These are phyloP conservation scores for Cerastoderma edule DNA, from an alignment of 2,888 invertebrate species.

Conservation along the genomic window DNA sequence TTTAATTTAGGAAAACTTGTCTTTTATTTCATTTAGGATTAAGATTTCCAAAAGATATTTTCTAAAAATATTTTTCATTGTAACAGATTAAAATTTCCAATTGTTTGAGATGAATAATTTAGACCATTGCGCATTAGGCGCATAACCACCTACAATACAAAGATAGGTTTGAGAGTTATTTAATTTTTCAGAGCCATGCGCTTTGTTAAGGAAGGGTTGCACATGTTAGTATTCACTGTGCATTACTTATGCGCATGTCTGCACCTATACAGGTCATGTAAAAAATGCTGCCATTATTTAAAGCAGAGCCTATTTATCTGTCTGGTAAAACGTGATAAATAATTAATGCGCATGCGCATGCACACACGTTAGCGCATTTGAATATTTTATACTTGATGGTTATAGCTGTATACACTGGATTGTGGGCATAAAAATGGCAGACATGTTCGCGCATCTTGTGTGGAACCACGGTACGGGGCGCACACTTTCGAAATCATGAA, in stretches of 20 bases:
- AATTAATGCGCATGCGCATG: slow-evolving; percentile 50
- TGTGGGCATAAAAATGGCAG: slow-evolving; percentile 44
- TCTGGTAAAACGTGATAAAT: slow-evolving; percentile 50
- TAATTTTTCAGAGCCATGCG: slow-evolving; percentile 6
- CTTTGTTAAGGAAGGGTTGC: slow-evolving; percentile 40
- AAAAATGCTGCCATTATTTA: slow-evolving; percentile 40
- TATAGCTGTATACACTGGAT: slow-evolving; percentile 42
- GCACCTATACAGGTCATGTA: slow-evolving; percentile 36
- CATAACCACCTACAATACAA: too few relatives aligned
- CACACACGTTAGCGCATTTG: slow-evolving; percentile 43
- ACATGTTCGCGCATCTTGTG: slow-evolving; percentile 39
- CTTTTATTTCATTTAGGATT: too few relatives aligned
- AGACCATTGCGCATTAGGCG: too few relatives aligned
- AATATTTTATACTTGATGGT: slow-evolving; percentile 55
- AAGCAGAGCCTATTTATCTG: slow-evolving; percentile 43
- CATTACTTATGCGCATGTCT: slow-evolving; percentile 42
- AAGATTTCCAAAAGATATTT: too few relatives aligned
- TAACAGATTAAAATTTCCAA: too few relatives aligned
- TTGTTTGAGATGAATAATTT: too few relatives aligned
- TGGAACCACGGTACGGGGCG: slow-evolving; percentile 44
- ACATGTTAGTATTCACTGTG: slow-evolving; percentile 41
- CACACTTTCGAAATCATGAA: slow-evolving; percentile 51
- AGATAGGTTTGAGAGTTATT: too few relatives aligned
- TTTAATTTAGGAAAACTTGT: too few relatives aligned
- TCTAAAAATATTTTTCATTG: too few relatives aligned